These are phyloP conservation scores for Plemyria rubiginata DNA, from an alignment of 2,888 invertebrate genomes.

Conservation along the genomic window DNA sequence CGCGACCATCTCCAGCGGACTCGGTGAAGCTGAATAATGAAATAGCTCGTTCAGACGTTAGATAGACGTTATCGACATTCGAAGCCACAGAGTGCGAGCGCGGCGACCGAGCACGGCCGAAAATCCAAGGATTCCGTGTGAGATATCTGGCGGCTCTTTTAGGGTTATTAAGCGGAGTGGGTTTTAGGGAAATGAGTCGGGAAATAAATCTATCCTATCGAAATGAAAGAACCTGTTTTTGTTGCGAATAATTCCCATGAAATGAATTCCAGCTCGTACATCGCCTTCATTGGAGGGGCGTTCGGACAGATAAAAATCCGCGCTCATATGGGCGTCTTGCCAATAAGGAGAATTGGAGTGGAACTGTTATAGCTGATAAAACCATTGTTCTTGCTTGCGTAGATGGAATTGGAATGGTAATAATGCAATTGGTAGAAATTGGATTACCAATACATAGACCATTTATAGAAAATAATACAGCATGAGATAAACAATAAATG, in stretches of 20 bases:
- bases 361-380: slow-evolving; percentile 61
- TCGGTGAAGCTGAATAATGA: slow-evolving; percentile 78
- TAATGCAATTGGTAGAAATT: slow-evolving; percentile 43
- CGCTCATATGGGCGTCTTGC: slow-evolving; percentile 65
- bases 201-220: slow-evolving; percentile 71
- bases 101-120: slow-evolving; percentile 60
- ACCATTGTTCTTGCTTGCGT: slow-evolving; percentile 57
- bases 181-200: slow-evolving; percentile 79
- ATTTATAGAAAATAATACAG: slow-evolving; percentile 10
- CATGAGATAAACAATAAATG: slow-evolving; percentile 12
- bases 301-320: slow-evolving; percentile 61
- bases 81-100: slow-evolving; percentile 61
- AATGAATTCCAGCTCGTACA: slow-evolving; percentile 74
- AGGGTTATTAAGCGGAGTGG: slow-evolving; percentile 82
- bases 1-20: slow-evolving; percentile 69
- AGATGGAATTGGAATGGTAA: slow-evolving; percentile 46
- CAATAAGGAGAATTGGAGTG: slow-evolving; percentile 71
- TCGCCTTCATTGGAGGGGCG: slow-evolving; percentile 68
- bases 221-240: slow-evolving; percentile 67
- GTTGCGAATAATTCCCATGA: slow-evolving; percentile 65
- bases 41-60: slow-evolving; percentile 75
- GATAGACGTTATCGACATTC: slow-evolving; percentile 68
- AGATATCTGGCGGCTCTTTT: slow-evolving; percentile 77
- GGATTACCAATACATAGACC: slow-evolving; percentile 41
- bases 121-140: slow-evolving; percentile 79